phyloP scores from a whole-genome alignment of 2,888 invertebrate genomes.

The Elegia similella region DNA sequence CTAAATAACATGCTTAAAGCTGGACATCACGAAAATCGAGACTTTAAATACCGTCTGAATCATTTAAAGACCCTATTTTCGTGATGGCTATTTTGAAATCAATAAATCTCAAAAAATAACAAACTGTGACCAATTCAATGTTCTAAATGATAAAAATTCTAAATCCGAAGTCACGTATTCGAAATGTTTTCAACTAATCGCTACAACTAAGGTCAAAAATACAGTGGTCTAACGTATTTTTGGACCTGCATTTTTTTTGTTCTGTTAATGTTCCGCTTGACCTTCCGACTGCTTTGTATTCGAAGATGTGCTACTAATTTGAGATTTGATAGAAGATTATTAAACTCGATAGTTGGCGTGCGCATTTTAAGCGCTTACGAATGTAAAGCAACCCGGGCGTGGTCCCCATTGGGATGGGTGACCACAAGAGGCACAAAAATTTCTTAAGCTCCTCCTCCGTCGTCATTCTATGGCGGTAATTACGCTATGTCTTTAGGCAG shows the following conservation, averaged over 20 bases:
- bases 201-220: constrained; percentile 33
- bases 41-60: neutral
- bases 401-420: too few relatives aligned
- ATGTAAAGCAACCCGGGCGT: too few relatives aligned
- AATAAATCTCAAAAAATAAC: neutral
- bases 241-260: constrained; percentile 37
- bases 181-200: constrained; percentile 29
- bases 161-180: constrained; percentile 23
- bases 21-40: neutral
- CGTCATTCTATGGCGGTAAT: too few relatives aligned
- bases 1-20: too few relatives aligned
- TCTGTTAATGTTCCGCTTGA: constrained; percentile 36
- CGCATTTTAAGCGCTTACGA: too few relatives aligned
- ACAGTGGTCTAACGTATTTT: constrained; percentile 20
- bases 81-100: neutral
- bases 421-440: too few relatives aligned
- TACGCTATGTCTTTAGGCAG: too few relatives aligned
- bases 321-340: neutral
- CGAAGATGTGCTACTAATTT: neutral
- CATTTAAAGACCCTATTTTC: neutral
- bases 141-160: constrained; percentile 4
- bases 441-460: too few relatives aligned
- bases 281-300: constrained; percentile 39
- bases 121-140: neutral
- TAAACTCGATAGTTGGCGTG: neutral